Evolutionary conservation across 92 coral and sea anemone genomes (phyloP), one percentile per base, ranked within the genome.

Genomic region (Epizoanthus scotinus): DNA sequence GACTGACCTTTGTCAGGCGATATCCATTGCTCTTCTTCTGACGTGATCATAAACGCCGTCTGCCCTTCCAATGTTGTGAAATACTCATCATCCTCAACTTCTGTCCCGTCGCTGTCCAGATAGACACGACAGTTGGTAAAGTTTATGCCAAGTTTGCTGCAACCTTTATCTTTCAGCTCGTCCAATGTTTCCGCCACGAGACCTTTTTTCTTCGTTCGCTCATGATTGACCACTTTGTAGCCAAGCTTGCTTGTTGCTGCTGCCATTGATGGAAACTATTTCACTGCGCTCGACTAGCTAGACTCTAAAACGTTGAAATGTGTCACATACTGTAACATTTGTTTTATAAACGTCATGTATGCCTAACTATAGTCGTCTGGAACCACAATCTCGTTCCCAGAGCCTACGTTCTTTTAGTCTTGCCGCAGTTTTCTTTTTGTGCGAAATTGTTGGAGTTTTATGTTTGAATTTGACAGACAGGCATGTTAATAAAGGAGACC

Each of bases 31-130:
- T 82, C 94, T 2, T 88, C 86, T 57, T 70, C 82, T 13, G 65
- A 75, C 25, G 91, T 83, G 21, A 95, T 53, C 97, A 95, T 86
- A 25, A 95, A 82, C 85, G 79, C 83, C 3, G 94, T 90, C 63
- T 95, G 97, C 31, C 92, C 88, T 57, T 84, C 86, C 20, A 95
- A 49, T 50, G 87, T 88, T 83, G 84, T 77, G 74, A 95, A 92
- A 85, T 95, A 95, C 47, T 95, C 98, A 8, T 95, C 95, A 38
- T 87, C 87, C 8, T 92, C 98, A 0, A 95, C 87, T 67, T 95
- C 98, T 0, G 98, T 95, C 13, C 98, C 98, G 79, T 95, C 98
- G 25, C 71, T 26, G 19, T 95, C 97, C 29, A 95, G 82, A 72
- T 92, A 95, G 19, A 92, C 97, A 50, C 94, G 94, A 64, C 91